Conservation (phyloP, 2,888 invertebrate genomes). For the Drosophila kokeensis region DNA sequence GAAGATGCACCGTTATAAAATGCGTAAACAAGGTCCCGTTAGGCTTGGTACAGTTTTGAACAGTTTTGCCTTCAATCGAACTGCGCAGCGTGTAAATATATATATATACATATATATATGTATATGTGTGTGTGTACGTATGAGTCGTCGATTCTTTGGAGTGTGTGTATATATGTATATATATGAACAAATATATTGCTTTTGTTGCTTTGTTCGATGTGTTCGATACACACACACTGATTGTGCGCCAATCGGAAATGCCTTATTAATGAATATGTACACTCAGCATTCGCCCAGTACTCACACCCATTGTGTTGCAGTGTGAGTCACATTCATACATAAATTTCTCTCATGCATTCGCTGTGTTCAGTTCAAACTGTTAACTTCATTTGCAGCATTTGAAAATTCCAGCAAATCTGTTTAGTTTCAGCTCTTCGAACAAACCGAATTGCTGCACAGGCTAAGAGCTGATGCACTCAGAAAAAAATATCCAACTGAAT, state of each 20-base stretch:
- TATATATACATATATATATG: too few species aligned
- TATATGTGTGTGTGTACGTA: too few species aligned
- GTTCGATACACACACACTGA: neutral
- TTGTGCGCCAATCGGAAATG: constrained; percentile 45
- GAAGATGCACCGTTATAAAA: neutral
- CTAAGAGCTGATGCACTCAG: neutral
- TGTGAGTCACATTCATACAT: neutral
- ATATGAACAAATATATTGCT: neutral
- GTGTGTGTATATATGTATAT: neutral
- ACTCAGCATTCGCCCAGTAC: constrained; percentile 23
- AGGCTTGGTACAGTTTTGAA: neutral
- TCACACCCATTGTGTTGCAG: neutral
- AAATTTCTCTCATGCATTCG: neutral
- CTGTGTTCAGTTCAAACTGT: neutral
- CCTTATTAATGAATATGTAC: constrained; percentile 52
- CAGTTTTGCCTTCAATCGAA: too few species aligned
- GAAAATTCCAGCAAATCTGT: neutral
- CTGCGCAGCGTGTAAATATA: too few species aligned
- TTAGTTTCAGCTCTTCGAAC: neutral
- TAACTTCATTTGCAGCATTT: neutral
- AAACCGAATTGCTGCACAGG: neutral
- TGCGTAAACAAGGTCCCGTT: neutral
- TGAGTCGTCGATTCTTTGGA: neutral
- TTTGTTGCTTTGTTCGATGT: too few species aligned
- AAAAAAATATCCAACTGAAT: neutral